phyloP scores from a whole-genome alignment of 2,113 vertebrate species.

The Phodopus roborovskii region DNA sequence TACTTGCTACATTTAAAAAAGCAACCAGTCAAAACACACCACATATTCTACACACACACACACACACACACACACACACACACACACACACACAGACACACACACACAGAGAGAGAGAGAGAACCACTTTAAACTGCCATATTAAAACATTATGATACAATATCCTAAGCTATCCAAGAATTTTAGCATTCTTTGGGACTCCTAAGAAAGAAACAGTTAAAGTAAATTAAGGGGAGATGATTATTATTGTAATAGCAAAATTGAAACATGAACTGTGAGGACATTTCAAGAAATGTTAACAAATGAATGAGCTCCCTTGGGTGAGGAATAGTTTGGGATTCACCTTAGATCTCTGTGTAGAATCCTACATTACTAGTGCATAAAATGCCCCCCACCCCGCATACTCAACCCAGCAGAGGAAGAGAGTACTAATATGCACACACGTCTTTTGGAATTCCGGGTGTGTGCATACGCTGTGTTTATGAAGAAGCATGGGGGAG shows the following conservation, averaged over 20 bases:
- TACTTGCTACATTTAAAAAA: background rate
- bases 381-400: background rate
- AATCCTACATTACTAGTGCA: background rate
- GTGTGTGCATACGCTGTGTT: no score
- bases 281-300: background rate
- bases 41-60: background rate
- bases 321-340: background rate
- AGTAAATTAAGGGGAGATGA: background rate
- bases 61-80: background rate
- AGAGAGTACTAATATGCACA: background rate
- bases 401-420: background rate
- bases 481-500: fast-evolving
- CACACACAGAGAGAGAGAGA: no score
- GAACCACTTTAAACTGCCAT: background rate
- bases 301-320: background rate
- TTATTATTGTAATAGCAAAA: background rate
- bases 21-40: background rate
- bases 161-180: background rate
- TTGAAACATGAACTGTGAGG: background rate
- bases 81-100: no score
- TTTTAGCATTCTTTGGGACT: background rate
- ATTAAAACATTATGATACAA: background rate
- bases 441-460: background rate
- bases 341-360: background rate
- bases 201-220: background rate